phyloP scores from a whole-genome alignment of 2,797 vertebrate genomes.

The Basileuterus tristriatus region DNA sequence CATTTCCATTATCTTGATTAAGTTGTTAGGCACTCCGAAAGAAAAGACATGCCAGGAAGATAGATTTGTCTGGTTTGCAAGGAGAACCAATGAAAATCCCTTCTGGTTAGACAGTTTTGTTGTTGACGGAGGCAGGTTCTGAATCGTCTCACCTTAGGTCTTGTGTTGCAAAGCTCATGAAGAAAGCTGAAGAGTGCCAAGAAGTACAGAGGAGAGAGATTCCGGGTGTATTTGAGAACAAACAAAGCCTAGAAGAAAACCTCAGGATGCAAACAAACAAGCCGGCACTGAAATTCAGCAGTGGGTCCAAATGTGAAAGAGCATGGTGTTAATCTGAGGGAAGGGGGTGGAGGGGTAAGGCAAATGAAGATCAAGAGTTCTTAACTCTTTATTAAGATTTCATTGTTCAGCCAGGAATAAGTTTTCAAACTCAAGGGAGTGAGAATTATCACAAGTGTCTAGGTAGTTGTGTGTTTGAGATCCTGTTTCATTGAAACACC shows the following conservation, averaged over 20 bases:
- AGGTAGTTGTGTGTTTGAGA: not conserved
- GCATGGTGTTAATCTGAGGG: not conserved
- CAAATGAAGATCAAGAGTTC: not conserved
- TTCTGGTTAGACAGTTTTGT: not conserved
- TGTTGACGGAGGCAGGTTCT: not conserved
- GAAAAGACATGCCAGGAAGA: not conserved
- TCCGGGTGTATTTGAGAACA: not conserved
- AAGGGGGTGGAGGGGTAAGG: fast-evolving
- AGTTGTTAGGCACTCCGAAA: not conserved
- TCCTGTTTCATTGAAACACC: not conserved
- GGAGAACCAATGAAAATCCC: not conserved
- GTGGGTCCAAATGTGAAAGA: not conserved
- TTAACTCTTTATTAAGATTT: not conserved
- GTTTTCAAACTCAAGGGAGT: not conserved
- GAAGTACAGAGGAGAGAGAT: not conserved
- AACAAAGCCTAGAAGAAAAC: not conserved
- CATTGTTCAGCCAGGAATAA: not conserved
- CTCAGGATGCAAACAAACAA: not conserved
- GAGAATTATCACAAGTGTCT: not conserved
- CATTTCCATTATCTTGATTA: not conserved
- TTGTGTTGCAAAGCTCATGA: not conserved
- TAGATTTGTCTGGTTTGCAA: not conserved
- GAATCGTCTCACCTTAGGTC: not conserved
- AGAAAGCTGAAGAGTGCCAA: not conserved
- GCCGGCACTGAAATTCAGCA: not conserved